Conservation (phyloP, 2,797 vertebrate species). For the Todus mexicanus region DNA sequence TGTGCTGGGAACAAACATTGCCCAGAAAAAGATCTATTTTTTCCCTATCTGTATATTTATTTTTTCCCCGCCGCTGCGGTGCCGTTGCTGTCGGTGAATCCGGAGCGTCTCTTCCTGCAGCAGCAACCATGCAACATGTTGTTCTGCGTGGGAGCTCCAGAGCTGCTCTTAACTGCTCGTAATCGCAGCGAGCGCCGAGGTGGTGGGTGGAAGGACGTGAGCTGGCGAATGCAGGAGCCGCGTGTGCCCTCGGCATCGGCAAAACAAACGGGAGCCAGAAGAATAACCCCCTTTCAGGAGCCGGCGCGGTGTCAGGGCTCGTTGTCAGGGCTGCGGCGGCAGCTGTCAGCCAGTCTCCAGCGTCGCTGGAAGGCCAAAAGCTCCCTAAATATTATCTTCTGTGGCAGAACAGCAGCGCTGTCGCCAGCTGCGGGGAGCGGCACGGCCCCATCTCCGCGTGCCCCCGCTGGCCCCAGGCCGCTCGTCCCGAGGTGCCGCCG, state of each 20-base stretch:
- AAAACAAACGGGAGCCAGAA: neutral
- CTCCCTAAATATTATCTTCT: slow-evolving; percentile 31
- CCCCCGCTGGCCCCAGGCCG: neutral
- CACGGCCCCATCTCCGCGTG: neutral
- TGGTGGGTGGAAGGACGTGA: slow-evolving; percentile 25
- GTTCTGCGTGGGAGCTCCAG: slow-evolving; percentile 13
- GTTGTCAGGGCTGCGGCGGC: neutral
- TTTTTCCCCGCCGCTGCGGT: accelerated
- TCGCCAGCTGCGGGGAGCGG: neutral
- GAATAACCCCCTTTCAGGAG: slow-evolving; percentile 9
- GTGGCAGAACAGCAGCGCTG: neutral
- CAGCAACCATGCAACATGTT: slow-evolving; percentile 1
- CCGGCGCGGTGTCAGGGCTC: neutral
- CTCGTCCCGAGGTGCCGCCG: neutral
- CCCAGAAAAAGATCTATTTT: neutral
- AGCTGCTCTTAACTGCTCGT: neutral
- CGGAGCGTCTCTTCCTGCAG: neutral
- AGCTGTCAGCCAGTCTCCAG: slow-evolving; percentile 15
- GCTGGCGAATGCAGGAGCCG: neutral
- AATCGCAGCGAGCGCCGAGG: neutral
- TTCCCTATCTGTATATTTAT: neutral
- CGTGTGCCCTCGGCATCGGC: neutral
- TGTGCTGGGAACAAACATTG: neutral
- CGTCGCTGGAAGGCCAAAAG: neutral
- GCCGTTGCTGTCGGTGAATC: neutral